These are phyloP conservation scores for Drosophila auraria DNA, from an alignment of 1,140 invertebrate genomes.

Conservation along the genomic window DNA sequence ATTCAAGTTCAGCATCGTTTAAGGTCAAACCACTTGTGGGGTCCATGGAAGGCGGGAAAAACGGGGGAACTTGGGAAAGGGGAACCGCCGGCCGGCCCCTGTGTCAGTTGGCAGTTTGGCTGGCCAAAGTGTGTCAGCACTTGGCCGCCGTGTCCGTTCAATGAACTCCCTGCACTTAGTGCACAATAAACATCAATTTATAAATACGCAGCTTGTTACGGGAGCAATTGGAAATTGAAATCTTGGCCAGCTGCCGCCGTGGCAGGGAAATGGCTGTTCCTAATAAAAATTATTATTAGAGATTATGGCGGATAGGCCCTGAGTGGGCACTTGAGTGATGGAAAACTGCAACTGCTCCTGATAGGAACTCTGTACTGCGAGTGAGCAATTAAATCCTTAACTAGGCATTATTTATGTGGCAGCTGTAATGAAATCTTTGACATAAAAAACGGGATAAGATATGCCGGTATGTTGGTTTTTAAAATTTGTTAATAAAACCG, in stretches of 20 bases:
- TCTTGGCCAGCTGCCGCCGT: slow-evolving; percentile 54
- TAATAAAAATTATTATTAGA: slow-evolving; percentile 68
- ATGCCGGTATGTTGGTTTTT: background rate
- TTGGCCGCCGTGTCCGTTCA: slow-evolving; percentile 57
- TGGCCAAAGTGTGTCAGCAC: slow-evolving; percentile 79
- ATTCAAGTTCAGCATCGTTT: slow-evolving; percentile 72
- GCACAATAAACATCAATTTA: slow-evolving; percentile 75
- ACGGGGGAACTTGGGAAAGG: background rate
- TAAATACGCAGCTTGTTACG: slow-evolving; percentile 71
- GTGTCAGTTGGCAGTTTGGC: slow-evolving; percentile 52
- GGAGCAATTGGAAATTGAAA: slow-evolving; percentile 63
- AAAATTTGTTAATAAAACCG: background rate
- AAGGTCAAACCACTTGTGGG: slow-evolving; percentile 82
- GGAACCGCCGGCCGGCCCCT: slow-evolving; percentile 39
- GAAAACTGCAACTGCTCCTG: background rate
- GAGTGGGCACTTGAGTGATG: slow-evolving; percentile 69
- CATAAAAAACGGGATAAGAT: slow-evolving; percentile 5
- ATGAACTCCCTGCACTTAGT: slow-evolving; percentile 71
- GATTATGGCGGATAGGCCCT: slow-evolving; percentile 55
- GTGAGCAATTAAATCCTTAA: slow-evolving; percentile 32
- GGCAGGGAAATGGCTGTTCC: slow-evolving; percentile 51
- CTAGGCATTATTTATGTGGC: slow-evolving; percentile 23
- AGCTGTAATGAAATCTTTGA: slow-evolving; percentile 16
- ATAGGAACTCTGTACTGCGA: slow-evolving; percentile 9
- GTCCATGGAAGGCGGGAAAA: slow-evolving; percentile 22